Conservation (phyloP, 35 echinoderm and acorn worm genomes). For the Hemicentrotus pulcherrimus region DNA sequence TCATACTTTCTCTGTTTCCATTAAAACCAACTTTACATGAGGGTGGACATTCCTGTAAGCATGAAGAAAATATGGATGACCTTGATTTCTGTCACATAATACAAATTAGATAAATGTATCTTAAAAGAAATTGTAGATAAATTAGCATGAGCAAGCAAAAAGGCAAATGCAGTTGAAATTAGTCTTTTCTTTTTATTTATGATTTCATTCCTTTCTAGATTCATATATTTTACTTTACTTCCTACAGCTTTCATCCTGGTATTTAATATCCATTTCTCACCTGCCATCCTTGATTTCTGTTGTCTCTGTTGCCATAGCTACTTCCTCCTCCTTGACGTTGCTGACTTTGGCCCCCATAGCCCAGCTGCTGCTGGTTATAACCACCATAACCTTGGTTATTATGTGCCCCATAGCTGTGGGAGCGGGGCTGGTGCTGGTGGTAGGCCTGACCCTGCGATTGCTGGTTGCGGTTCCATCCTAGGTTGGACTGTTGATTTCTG, state of each 20-base stretch:
- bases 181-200: not conserved
- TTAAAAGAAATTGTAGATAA: too few relatives aligned
- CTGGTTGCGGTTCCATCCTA: slow-evolving; percentile 23
- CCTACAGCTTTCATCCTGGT: not conserved
- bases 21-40: too few relatives aligned
- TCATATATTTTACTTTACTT: not conserved
- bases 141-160: too few relatives aligned
- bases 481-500: slow-evolving; percentile 14
- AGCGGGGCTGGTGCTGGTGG: slow-evolving; percentile 40
- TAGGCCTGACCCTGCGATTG: slow-evolving; percentile 43
- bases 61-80: too few relatives aligned
- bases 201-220: not conserved
- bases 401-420: not conserved
- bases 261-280: not conserved
- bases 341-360: not conserved
- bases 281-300: slow-evolving; percentile 22
- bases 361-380: slow-evolving; percentile 7
- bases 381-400: slow-evolving; percentile 26
- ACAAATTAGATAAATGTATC: too few relatives aligned
- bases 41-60: too few relatives aligned
- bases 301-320: not conserved
- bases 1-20: too few relatives aligned
- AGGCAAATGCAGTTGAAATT: not conserved
- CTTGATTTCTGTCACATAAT: too few relatives aligned
- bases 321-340: not conserved